Conservation (phyloP, 2,797 vertebrate species). For the Danio tinwini region DNA sequence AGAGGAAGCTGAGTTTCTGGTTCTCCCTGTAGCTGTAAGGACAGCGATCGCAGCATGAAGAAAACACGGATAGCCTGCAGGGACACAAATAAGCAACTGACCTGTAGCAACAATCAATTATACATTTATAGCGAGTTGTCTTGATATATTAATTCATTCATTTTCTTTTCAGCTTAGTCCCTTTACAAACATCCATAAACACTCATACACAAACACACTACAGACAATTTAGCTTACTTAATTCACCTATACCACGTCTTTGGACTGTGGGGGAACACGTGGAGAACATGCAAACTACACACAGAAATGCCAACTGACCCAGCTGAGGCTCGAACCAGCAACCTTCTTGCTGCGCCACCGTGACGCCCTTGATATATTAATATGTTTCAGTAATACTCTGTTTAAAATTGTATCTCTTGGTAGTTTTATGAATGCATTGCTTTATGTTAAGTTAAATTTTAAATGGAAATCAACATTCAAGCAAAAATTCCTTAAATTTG, state of each 20-base stretch:
- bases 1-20: conserved; percentile 94
- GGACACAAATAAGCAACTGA: conserved; percentile 14
- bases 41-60: conserved; percentile 94
- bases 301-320: too few relatives aligned
- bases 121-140: neutral
- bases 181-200: too few relatives aligned
- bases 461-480: too few relatives aligned
- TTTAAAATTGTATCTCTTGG: neutral
- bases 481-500: neutral
- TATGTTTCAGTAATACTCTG: neutral
- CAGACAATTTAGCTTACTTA: too few relatives aligned
- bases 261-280: too few relatives aligned
- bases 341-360: too few relatives aligned
- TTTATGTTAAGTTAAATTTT: neutral
- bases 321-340: too few relatives aligned
- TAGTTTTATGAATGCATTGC: neutral
- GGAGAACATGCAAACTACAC: too few relatives aligned
- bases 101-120: neutral
- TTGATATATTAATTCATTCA: neutral
- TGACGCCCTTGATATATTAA: too few relatives aligned
- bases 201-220: too few relatives aligned
- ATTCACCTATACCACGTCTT: too few relatives aligned
- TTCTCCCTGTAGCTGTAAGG: conserved; percentile 87
- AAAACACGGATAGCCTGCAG: conserved; percentile 94
- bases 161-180: too few relatives aligned